A percentile compares a stretch with the other conserved stretches of the same genome.
These are phyloP conservation scores for Triplophysa tibetana DNA, from an alignment of 2,113 vertebrate genomes.

Conservation along the genomic window DNA sequence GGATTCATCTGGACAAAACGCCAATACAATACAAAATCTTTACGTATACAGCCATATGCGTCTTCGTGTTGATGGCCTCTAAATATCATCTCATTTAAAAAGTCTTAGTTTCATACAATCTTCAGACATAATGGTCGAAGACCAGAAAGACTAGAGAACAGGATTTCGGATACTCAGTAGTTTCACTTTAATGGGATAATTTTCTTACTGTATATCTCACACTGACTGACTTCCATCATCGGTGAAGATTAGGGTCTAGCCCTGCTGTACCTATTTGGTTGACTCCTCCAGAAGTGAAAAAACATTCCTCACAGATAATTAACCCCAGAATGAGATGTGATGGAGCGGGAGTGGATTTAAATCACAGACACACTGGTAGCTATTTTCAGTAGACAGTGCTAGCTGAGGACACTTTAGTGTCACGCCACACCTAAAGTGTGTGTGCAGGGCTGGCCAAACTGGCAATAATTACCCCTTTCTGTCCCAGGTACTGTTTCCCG, in stretches of 20 bases:
- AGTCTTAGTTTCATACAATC: background rate
- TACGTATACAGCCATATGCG: background rate
- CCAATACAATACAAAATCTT: background rate
- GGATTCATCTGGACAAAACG: too few relatives aligned
- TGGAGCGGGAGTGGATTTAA: conserved; percentile 1
- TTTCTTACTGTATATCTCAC: background rate
- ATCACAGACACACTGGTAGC: background rate
- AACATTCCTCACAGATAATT: conserved; percentile 21
- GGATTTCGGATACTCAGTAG: background rate
- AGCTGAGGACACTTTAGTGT: background rate
- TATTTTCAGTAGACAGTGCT: conserved; percentile 14
- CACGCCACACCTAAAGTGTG: background rate
- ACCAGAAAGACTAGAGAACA: background rate
- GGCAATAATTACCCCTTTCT: background rate
- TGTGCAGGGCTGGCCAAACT: background rate
- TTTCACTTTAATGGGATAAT: conserved; percentile 24
- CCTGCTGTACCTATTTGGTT: conserved; percentile 11
- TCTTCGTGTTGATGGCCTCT: background rate
- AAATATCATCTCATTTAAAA: too few relatives aligned
- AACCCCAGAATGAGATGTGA: conserved; percentile 13
- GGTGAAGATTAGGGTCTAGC: conserved; percentile 23
- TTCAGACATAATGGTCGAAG: background rate
- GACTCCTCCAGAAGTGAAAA: conserved; percentile 30
- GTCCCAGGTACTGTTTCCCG: background rate
- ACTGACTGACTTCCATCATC: conserved; percentile 34